Conservation (phyloP, 1,140 invertebrate species). For the Drosophila pectinifera region DNA sequence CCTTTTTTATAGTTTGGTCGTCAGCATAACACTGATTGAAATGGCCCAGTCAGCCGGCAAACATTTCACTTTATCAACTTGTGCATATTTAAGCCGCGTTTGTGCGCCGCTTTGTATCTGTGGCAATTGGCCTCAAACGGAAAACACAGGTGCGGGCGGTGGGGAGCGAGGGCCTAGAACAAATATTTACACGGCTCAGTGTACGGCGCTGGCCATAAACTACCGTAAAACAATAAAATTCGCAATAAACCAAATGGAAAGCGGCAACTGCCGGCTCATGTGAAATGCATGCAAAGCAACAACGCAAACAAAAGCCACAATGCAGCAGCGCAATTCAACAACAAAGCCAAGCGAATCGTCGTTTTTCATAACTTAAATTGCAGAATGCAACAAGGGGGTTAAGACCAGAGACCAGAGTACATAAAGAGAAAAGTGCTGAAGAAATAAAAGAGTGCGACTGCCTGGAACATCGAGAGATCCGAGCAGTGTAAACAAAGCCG, state of each 20-base stretch:
- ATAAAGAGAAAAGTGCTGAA: slow-evolving; percentile 6
- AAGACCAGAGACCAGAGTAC: not conserved
- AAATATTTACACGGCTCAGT: slow-evolving; percentile 73
- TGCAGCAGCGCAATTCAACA: slow-evolving; percentile 36
- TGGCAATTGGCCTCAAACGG: slow-evolving; percentile 33
- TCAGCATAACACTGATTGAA: slow-evolving; percentile 64
- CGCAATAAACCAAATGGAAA: slow-evolving; percentile 82
- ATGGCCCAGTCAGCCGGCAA: slow-evolving; percentile 56
- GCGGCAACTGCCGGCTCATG: slow-evolving; percentile 66
- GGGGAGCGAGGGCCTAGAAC: slow-evolving; percentile 25
- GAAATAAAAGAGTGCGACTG: slow-evolving; percentile 40
- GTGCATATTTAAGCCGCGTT: slow-evolving; percentile 62
- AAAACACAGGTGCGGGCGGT: slow-evolving; percentile 2
- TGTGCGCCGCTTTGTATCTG: slow-evolving; percentile 12
- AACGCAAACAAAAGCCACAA: slow-evolving; percentile 60
- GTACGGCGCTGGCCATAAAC: slow-evolving; percentile 65
- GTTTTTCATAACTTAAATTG: slow-evolving; percentile 80
- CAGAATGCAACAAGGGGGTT: slow-evolving; percentile 34
- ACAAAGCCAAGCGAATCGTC: slow-evolving; percentile 45
- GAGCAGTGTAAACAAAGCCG: slow-evolving; percentile 29
- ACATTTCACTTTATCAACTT: slow-evolving; percentile 65
- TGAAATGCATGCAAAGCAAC: slow-evolving; percentile 72
- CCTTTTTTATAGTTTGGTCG: slow-evolving; percentile 48
- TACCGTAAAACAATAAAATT: slow-evolving; percentile 81
- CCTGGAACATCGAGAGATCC: slow-evolving; percentile 62